A percentile compares a stretch with the other conserved stretches of the same genome.
These are phyloP conservation scores for Polietes domitor DNA, from an alignment of 2,888 invertebrate species.

Conservation along the genomic window DNA sequence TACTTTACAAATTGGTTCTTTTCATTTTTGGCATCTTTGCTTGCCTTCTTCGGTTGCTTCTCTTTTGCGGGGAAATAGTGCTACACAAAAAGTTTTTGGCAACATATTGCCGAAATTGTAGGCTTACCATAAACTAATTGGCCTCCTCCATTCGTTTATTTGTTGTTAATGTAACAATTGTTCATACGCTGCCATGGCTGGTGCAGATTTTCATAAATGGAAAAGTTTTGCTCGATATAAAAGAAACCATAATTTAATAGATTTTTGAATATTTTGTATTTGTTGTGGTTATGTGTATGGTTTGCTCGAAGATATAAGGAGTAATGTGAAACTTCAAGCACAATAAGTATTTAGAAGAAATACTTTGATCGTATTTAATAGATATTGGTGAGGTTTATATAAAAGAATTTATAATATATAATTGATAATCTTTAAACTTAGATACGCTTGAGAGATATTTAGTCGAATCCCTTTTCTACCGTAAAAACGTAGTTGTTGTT, in stretches of 20 bases:
- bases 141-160: conserved; percentile 20
- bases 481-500: too few relatives aligned
- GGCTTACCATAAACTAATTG: conserved; percentile 64
- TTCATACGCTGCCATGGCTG: background rate
- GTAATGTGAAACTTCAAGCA: too few relatives aligned
- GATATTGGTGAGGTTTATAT: too few relatives aligned
- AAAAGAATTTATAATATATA: too few relatives aligned
- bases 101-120: conserved; percentile 66
- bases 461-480: too few relatives aligned
- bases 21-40: conserved; percentile 57
- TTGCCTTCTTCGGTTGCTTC: background rate
- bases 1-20: conserved; percentile 60
- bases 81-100: conserved; percentile 65
- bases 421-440: too few relatives aligned
- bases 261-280: conserved; percentile 9
- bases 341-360: too few relatives aligned
- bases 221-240: conserved; percentile 35
- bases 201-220: conserved; percentile 22
- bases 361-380: too few relatives aligned
- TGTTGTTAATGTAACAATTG: conserved; percentile 42
- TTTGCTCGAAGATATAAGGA: too few relatives aligned
- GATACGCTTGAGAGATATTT: too few relatives aligned
- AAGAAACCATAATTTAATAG: conserved; percentile 3
- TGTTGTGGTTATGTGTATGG: background rate
- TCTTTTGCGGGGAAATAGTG: conserved; percentile 53